Base-by-base conservation (phyloP, 2,888 invertebrate genomes). In the Invenusta paracnida region DNA sequence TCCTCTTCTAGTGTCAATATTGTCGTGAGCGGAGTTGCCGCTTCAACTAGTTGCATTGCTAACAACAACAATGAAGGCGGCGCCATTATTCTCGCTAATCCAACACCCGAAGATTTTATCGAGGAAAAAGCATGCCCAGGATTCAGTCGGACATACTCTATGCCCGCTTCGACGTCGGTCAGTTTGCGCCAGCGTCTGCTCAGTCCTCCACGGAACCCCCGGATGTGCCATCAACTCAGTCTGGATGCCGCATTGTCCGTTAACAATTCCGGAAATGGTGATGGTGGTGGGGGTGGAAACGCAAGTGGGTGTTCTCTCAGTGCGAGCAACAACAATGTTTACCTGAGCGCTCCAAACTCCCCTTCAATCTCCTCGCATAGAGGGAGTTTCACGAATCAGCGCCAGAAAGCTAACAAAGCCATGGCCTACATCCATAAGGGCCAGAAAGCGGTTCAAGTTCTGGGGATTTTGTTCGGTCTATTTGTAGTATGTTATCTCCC, bases 401-500 rank as follows among this genome's bases (percentile, higher is more conserved):
- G 82, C 2, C 82, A 82, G 29, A 31, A 66, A 23, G 30, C 28
- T n/a, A 85, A 85, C 81, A 85, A 29, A 29, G 30, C 48, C 29
- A 86, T 86, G 86, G 85, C 66, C 0, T 87, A 87, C 23, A 87
- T 87, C 27, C 82, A 89, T 83, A 87, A 87, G 81, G 87, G 88
- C 5, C 86, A 48, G 11, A 85, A 87, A 66, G 89, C 89, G 1
- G 88, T 89, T 17, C 89, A 88, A 82, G 89, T 89, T 29, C 87
- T 89, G 2, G 89, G 89, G 23, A 88, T 89, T 73, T 86, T 89
- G 27, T 89, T 89, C 85, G 88, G 86, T 27, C 87, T 89, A 23
- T 89, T 89, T 85, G 87, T 89, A 27, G 83, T 87, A n/a, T 89
- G 88, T 85, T 89, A 89, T 85, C 84, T 89, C 82, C 89, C 89